These are phyloP conservation scores for Pluvialis apricaria DNA, from an alignment of 2,113 vertebrate species.

Conservation along the genomic window DNA sequence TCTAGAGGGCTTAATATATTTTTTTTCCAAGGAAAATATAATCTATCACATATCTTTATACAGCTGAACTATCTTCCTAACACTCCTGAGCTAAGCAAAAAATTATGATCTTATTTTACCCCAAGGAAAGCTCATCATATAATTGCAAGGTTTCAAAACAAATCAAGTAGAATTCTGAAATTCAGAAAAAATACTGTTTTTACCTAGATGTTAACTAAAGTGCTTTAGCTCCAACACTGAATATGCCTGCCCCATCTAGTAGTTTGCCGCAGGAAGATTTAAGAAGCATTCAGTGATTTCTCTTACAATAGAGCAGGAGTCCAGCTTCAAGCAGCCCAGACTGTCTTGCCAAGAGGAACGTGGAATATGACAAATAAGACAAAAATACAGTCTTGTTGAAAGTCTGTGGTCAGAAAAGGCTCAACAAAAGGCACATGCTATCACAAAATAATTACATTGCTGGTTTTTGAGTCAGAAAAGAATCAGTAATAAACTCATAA, in stretches of 20 bases:
- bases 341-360: rapidly evolving
- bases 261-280: neutral
- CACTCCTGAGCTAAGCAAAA: neutral
- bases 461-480: neutral
- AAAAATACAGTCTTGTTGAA: neutral
- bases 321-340: neutral
- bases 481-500: neutral
- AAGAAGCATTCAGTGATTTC: neutral
- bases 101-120: neutral
- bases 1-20: neutral
- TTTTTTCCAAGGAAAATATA: neutral
- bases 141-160: neutral
- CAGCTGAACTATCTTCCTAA: neutral
- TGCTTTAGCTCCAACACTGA: neutral
- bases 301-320: neutral
- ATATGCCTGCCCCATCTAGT: neutral
- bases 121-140: neutral
- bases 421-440: neutral
- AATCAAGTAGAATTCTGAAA: neutral
- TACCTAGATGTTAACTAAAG: neutral
- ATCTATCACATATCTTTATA: neutral
- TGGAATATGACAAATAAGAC: neutral
- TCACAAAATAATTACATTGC: neutral
- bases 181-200: neutral
- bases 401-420: neutral